These are phyloP conservation scores for Aurelia aurita complex sp. Pacific DNA, from an alignment of 30 jellyfish, hydroid and myxozoan genomes.

Conservation along the genomic window DNA sequence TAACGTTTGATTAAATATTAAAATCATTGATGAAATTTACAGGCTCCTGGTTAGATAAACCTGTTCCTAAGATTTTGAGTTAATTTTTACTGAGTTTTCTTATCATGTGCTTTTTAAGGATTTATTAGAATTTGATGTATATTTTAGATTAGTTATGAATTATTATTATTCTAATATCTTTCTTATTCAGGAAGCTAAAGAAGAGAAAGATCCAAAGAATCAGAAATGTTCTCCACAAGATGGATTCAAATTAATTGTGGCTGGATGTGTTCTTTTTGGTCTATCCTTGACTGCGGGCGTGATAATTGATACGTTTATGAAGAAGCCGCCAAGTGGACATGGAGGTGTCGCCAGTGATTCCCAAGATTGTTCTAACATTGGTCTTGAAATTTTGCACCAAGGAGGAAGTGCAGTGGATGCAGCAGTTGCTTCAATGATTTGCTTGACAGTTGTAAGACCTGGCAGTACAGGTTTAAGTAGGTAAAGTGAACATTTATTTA, in stretches of 20 bases:
- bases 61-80: too few relatives aligned
- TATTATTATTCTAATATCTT: background rate
- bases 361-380: slow-evolving; percentile 63
- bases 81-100: too few relatives aligned
- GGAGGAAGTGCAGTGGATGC: slow-evolving; percentile 78
- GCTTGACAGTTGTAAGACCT: slow-evolving; percentile 53
- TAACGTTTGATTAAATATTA: background rate
- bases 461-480: slow-evolving; percentile 65
- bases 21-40: background rate
- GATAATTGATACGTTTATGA: slow-evolving; percentile 51
- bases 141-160: background rate
- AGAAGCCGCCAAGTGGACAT: slow-evolving; percentile 69
- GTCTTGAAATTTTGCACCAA: slow-evolving; percentile 29
- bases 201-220: background rate
- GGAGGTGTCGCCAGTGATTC: slow-evolving; percentile 83
- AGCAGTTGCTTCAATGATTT: slow-evolving; percentile 58
- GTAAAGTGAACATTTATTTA: background rate
- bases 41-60: too few relatives aligned
- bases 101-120: too few relatives aligned
- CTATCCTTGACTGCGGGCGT: slow-evolving; percentile 66
- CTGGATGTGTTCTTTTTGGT: slow-evolving; percentile 73
- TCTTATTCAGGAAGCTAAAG: slow-evolving; percentile 7
- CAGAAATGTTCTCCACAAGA: slow-evolving; percentile 36
- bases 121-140: background rate
- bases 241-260: slow-evolving; percentile 80